phyloP scores from a whole-genome alignment of 2,113 vertebrate species.

The Syngnathus typhle region DNA sequence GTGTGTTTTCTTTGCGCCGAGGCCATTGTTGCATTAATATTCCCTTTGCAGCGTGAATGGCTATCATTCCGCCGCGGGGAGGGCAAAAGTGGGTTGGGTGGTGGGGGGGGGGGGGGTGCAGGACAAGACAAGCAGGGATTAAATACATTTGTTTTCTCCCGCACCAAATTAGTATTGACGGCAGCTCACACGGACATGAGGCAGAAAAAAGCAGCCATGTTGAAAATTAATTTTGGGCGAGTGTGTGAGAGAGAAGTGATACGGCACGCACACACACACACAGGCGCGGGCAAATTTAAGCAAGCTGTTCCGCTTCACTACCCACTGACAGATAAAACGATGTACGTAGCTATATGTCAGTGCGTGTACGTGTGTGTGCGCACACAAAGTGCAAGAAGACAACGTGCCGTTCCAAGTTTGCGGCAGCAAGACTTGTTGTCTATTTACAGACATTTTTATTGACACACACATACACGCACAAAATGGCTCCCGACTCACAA shows the following conservation, averaged over 20 bases:
- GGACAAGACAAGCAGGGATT: slow-evolving; percentile 65
- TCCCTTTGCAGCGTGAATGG: slow-evolving; percentile 53
- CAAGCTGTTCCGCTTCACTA: slow-evolving; percentile 29
- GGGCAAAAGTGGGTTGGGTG: background rate
- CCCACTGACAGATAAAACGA: slow-evolving; percentile 24
- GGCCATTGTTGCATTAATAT: slow-evolving; percentile 52
- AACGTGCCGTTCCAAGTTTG: background rate
- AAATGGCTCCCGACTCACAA: background rate
- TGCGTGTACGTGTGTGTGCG: too few relatives aligned
- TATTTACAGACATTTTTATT: background rate
- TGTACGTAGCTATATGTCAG: background rate
- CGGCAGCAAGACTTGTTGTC: background rate
- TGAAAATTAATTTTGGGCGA: slow-evolving; percentile 61
- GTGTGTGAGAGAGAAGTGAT: slow-evolving; percentile 24
- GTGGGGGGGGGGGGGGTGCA: slow-evolving; percentile 1
- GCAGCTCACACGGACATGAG: slow-evolving; percentile 27
- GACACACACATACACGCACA: background rate
- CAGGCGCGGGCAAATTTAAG: background rate
- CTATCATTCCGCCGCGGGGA: slow-evolving; percentile 26
- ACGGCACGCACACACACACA: slow-evolving; percentile 17
- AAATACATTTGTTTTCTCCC: slow-evolving; percentile 70
- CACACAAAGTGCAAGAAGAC: background rate
- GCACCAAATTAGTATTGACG: slow-evolving; percentile 67
- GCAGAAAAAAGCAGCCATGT: slow-evolving; percentile 57
- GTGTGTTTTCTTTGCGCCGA: slow-evolving; percentile 47